phyloP scores from a whole-genome alignment of 2,113 vertebrate genomes.

The Neomonachus schauinslandi region DNA sequence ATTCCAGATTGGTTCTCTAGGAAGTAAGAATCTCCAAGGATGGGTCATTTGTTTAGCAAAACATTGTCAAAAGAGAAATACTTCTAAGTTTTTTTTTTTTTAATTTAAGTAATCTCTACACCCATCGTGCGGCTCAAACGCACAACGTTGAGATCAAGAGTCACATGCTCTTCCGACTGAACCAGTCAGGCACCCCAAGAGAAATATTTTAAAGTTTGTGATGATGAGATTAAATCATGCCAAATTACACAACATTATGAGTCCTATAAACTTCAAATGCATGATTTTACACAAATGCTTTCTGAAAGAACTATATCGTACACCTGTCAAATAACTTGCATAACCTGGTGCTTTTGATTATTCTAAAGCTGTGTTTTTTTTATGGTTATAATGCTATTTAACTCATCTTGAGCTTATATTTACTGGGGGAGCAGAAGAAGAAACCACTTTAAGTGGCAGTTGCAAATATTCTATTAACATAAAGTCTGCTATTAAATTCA shows the following conservation, averaged over 20 bases:
- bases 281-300: background rate
- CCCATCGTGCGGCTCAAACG: background rate
- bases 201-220: conserved; percentile 31
- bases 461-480: conserved; percentile 66
- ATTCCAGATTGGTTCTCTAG: background rate
- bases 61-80: conserved; percentile 17
- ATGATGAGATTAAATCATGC: background rate
- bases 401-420: conserved; percentile 41
- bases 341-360: background rate
- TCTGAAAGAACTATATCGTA: background rate
- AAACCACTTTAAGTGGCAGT: conserved; percentile 64
- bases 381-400: background rate
- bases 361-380: background rate
- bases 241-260: background rate
- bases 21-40: background rate
- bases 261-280: background rate
- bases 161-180: background rate
- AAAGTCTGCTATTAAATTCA: conserved; percentile 60
- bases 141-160: background rate
- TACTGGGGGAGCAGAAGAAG: conserved; percentile 64
- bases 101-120: background rate
- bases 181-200: background rate
- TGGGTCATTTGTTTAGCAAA: conserved; percentile 48
- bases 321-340: background rate
- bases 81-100: background rate